Conservation (phyloP, 2,888 invertebrate species). For the Diadegma fenestrale region DNA sequence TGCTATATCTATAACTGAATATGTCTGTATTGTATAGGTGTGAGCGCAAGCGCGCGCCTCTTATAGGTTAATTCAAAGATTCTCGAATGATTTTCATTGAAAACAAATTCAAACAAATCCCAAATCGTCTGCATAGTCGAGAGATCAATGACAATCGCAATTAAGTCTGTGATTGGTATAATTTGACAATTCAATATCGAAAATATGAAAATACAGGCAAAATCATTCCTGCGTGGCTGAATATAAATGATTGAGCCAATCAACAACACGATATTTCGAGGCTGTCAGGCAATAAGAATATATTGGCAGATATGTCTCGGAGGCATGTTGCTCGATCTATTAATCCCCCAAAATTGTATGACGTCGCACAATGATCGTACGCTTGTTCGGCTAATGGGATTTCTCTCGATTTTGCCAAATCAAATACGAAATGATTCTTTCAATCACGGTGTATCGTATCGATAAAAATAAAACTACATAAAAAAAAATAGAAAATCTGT, state of each 20-base stretch:
- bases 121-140: neutral
- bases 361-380: neutral
- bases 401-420: neutral
- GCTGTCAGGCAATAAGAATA: neutral
- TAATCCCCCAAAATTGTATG: neutral
- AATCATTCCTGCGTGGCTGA: neutral
- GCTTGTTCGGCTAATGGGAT: neutral
- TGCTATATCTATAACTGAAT: neutral
- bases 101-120: neutral
- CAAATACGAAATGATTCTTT: neutral
- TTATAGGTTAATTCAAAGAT: neutral
- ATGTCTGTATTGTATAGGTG: neutral
- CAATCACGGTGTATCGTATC: too few species aligned
- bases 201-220: neutral
- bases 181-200: neutral
- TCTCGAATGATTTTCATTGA: neutral
- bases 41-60: neutral
- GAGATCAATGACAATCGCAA: neutral
- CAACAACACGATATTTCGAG: neutral
- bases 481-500: neutral
- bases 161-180: neutral
- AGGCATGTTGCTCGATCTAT: slow-evolving; percentile 1
- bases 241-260: neutral
- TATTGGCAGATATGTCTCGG: neutral
- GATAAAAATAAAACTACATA: neutral